Conservation (phyloP, 2,888 invertebrate genomes). For the Leptopilina myrica region DNA sequence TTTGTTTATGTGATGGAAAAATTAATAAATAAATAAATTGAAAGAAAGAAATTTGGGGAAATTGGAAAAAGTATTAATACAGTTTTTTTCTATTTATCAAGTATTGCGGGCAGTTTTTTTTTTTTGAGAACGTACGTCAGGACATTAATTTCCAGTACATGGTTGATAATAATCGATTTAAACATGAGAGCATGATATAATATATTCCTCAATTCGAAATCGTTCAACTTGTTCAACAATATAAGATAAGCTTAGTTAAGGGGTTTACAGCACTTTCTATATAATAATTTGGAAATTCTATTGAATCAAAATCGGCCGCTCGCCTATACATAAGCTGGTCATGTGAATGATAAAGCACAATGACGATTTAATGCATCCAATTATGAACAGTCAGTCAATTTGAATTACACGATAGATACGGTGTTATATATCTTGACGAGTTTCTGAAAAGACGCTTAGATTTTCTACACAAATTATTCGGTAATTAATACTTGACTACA, state of each 20-base stretch:
- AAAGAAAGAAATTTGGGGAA: too few relatives aligned
- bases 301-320: background rate
- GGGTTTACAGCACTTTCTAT: slow-evolving; percentile 14
- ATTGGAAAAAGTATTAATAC: too few relatives aligned
- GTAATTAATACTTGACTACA: background rate
- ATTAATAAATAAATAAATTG: too few relatives aligned
- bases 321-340: background rate
- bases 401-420: slow-evolving; percentile 8
- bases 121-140: too few relatives aligned
- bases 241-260: background rate
- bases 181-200: background rate
- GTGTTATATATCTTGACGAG: background rate
- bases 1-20: background rate
- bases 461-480: background rate
- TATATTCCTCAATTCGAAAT: background rate
- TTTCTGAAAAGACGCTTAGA: background rate
- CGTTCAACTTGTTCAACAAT: slow-evolving; percentile 7
- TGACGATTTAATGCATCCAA: slow-evolving; percentile 17
- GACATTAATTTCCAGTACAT: too few relatives aligned
- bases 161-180: background rate
- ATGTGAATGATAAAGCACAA: slow-evolving; percentile 7
- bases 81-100: too few relatives aligned
- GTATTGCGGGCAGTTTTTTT: too few relatives aligned
- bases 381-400: slow-evolving; percentile 8
- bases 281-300: slow-evolving; percentile 1